Percentiles rank a stretch among this genome's conserved stretches.
phyloP scores from a whole-genome alignment of 2,113 vertebrate species.

The Pseudorectes ferrugineus region DNA sequence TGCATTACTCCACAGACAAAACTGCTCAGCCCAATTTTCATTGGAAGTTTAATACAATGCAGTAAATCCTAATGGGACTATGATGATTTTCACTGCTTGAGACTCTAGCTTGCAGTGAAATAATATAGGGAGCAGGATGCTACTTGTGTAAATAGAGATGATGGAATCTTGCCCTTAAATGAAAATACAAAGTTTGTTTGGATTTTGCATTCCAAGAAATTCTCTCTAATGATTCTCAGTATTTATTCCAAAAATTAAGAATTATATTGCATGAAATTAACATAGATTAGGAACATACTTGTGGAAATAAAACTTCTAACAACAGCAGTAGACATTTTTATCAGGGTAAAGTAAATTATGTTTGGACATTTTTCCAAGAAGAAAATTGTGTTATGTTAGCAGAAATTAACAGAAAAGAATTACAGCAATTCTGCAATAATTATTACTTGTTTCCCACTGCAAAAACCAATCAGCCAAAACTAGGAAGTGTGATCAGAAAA shows the following conservation, averaged over 20 bases:
- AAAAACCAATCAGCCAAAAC: constrained; percentile 11
- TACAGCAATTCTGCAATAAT: background rate
- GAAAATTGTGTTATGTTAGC: background rate
- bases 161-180: constrained; percentile 27
- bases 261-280: constrained; percentile 66
- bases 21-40: constrained; percentile 5
- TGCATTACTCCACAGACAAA: constrained; percentile 14
- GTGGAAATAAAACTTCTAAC: constrained; percentile 50
- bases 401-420: background rate
- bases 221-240: constrained; percentile 46
- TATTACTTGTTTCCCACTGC: constrained; percentile 3
- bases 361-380: constrained; percentile 27
- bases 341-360: constrained; percentile 28
- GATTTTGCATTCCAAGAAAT: constrained; percentile 55
- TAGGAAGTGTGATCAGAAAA: background rate
- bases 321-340: constrained; percentile 34
- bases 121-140: background rate
- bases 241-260: constrained; percentile 52
- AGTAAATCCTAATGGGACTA: background rate
- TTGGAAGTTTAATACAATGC: background rate
- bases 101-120: background rate
- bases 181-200: background rate
- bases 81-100: constrained; percentile 15
- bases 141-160: constrained; percentile 44
- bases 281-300: constrained; percentile 62